Evolutionary conservation across 1,140 invertebrate species (phyloP).

Genomic region (Lycorma delicatula): DNA sequence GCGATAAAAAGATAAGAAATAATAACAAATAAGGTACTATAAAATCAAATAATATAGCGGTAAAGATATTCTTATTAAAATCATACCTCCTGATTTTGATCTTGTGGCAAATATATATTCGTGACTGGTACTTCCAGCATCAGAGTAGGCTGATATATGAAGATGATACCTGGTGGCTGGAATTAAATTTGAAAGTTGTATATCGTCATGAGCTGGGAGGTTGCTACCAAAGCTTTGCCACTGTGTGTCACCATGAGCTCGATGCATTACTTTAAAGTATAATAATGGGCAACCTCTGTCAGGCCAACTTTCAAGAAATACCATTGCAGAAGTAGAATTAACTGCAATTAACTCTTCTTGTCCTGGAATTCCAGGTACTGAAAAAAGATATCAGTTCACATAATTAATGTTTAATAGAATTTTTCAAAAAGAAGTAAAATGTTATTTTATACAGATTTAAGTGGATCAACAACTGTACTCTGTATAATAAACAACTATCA

Average conservation of each 20-base stretch:
- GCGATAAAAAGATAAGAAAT: too few relatives aligned
- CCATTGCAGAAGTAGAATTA: slow-evolving; percentile 34
- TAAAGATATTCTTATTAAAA: slow-evolving; percentile 23
- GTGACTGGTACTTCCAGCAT: slow-evolving; percentile 60
- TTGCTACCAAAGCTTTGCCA: slow-evolving; percentile 19
- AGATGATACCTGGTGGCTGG: slow-evolving; percentile 71
- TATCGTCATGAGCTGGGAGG: slow-evolving; percentile 41
- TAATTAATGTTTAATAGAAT: too few relatives aligned
- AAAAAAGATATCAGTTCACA: too few relatives aligned
- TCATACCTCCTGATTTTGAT: slow-evolving; percentile 60
- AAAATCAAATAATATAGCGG: too few relatives aligned
- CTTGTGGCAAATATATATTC: slow-evolving; percentile 74
- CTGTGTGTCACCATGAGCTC: slow-evolving; percentile 9
- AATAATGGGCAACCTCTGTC: slow-evolving; percentile 45
- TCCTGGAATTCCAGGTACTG: slow-evolving; percentile 26
- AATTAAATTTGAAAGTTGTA: slow-evolving; percentile 56
- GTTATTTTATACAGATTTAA: too few relatives aligned
- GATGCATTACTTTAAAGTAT: slow-evolving; percentile 42
- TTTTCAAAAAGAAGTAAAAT: too few relatives aligned
- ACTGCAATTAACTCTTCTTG: slow-evolving; percentile 31
- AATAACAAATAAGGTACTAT: too few relatives aligned
- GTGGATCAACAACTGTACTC: too few relatives aligned
- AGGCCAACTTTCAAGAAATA: slow-evolving; percentile 43
- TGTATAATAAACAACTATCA: too few relatives aligned
- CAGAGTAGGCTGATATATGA: slow-evolving; percentile 66